These are phyloP conservation scores for Lobophora halterata DNA, from an alignment of 2,888 invertebrate genomes.

Conservation along the genomic window DNA sequence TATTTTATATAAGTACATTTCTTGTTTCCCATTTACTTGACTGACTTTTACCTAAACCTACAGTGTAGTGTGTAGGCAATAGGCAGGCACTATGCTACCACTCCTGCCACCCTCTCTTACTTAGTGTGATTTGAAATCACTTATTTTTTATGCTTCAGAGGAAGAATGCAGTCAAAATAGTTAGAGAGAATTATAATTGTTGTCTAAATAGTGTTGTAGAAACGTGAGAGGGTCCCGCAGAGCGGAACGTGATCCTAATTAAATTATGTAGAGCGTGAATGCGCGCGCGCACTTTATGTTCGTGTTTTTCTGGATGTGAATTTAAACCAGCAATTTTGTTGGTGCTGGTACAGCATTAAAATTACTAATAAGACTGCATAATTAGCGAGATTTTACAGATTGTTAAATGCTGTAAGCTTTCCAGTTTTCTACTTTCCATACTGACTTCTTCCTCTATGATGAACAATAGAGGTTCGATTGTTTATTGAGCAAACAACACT, in stretches of 20 bases:
- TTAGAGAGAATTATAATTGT: slow-evolving; percentile 14
- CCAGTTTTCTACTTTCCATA: slow-evolving; percentile 10
- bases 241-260: slow-evolving; percentile 77
- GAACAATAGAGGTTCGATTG: too few relatives aligned
- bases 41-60: too few relatives aligned
- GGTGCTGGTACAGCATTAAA: slow-evolving; percentile 30
- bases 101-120: too few relatives aligned
- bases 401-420: slow-evolving; percentile 18
- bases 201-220: slow-evolving; percentile 56
- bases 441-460: too few relatives aligned
- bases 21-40: too few relatives aligned
- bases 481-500: too few relatives aligned
- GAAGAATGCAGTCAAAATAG: slow-evolving; percentile 20
- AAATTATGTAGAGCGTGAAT: slow-evolving; percentile 72
- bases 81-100: too few relatives aligned
- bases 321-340: slow-evolving; percentile 47
- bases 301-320: slow-evolving; percentile 51
- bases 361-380: slow-evolving; percentile 28
- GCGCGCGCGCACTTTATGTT: slow-evolving; percentile 54
- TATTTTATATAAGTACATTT: too few relatives aligned
- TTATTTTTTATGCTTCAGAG: too few relatives aligned
- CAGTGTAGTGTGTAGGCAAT: too few relatives aligned
- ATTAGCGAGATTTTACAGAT: slow-evolving; percentile 25
- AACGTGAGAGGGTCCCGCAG: slow-evolving; percentile 59
- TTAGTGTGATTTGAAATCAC: too few relatives aligned